These are phyloP conservation scores for Glareola pratincola DNA, from an alignment of 2,113 vertebrate genomes.

Conservation along the genomic window DNA sequence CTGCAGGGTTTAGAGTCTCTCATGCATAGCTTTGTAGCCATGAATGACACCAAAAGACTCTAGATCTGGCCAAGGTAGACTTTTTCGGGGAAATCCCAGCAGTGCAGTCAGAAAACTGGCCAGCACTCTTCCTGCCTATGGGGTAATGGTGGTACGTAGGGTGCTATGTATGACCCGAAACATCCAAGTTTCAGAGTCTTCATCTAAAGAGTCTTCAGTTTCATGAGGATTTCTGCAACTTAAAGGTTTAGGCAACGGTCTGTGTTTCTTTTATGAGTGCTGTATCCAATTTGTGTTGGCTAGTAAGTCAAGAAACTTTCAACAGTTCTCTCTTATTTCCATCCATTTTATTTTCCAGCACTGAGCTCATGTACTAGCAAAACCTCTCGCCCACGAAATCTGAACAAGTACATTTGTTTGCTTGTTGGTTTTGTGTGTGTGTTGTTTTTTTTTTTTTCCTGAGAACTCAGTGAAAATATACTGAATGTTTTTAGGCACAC, in stretches of 20 bases:
- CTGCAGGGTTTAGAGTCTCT: neutral
- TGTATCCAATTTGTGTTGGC: neutral
- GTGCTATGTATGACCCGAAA: neutral
- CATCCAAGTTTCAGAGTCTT: neutral
- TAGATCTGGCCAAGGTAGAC: neutral
- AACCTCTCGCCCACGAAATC: fast-evolving
- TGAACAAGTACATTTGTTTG: neutral
- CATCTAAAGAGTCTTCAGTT: neutral
- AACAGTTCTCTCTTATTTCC: neutral
- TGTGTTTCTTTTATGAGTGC: neutral
- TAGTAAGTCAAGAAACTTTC: neutral
- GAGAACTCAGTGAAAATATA: neutral
- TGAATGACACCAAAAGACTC: neutral
- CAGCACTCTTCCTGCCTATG: neutral
- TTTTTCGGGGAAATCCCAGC: neutral
- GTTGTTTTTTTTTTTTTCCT: too few species aligned
- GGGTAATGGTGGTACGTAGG: neutral
- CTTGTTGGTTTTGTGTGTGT: neutral
- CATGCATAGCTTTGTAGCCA: neutral
- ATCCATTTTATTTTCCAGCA: neutral
- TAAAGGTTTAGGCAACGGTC: neutral
- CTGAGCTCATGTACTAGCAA: neutral
- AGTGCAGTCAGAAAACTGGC: neutral
- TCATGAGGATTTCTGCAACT: neutral
- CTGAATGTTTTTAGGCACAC: neutral